These are phyloP conservation scores for Sycobia sp. DNA, from an alignment of 1,140 invertebrate genomes.

Conservation along the genomic window DNA sequence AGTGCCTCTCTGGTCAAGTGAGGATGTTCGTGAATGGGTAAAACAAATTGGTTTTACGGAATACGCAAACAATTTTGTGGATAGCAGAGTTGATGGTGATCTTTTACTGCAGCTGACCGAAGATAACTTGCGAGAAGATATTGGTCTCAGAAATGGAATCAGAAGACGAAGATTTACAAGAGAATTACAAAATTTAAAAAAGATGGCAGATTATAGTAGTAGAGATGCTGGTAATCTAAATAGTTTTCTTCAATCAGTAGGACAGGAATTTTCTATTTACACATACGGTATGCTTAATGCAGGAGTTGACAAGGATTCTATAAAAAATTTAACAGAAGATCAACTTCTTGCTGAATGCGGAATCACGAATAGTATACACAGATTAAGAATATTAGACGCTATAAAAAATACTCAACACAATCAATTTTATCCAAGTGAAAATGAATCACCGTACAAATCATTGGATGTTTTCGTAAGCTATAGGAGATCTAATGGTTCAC, in stretches of 20 bases:
- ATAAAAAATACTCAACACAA: constrained; percentile 75
- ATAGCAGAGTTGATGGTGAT: constrained; percentile 97
- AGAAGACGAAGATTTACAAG: constrained; percentile 90
- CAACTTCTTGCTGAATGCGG: constrained; percentile 88
- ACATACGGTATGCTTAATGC: constrained; percentile 96
- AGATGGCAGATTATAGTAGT: constrained; percentile 96
- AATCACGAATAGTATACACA: constrained; percentile 93
- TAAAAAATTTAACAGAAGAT: constrained; percentile 85
- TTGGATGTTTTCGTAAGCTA: constrained; percentile 99
- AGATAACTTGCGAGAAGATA: constrained; percentile 89
- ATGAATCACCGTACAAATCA: constrained; percentile 83
- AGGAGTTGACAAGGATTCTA: constrained; percentile 87
- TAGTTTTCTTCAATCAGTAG: constrained; percentile 85
- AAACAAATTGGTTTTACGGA: constrained; percentile 95
- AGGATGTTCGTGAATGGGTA: constrained; percentile 97
- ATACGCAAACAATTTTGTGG: constrained; percentile 81
- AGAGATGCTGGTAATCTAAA: constrained; percentile 91
- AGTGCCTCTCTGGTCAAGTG: constrained; percentile 95
- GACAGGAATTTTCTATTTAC: constrained; percentile 92
- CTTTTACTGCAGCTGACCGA: constrained; percentile 91
- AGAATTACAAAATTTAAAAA: constrained; percentile 93
- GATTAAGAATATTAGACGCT: constrained; percentile 85
- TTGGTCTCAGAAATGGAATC: constrained; percentile 92
- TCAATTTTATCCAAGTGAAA: constrained; percentile 68
- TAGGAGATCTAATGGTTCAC: constrained; percentile 95